Evolutionary conservation across 2,888 invertebrate genomes (phyloP), one percentile per base, ranked within the genome.

Genomic region (Tillus elongatus): DNA sequence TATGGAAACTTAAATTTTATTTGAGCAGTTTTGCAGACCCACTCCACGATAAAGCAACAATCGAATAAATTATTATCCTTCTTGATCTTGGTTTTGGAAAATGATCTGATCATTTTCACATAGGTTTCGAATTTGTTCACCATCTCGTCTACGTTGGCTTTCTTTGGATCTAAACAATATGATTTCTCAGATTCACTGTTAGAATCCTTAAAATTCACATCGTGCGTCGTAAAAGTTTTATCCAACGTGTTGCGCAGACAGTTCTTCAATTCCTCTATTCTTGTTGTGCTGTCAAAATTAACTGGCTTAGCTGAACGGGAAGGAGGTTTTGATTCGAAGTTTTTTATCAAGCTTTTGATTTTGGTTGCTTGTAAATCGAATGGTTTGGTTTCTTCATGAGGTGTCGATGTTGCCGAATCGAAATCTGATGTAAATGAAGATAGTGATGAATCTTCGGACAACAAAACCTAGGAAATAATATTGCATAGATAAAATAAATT

Each of bases 1-100:
- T 64, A 63, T 3, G 83, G 83, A 65, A 75, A 83, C 46, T 77
- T 77, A 46, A 72, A 76, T 56, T 82, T 82, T 37, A 83, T 75
- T 56, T 81, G 81, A 2, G 82, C 79, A 53, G 73, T 68, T 30
- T 75, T 75, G 0, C 70, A 72, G 49, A 80, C 77, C 43, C 79
- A 63, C 1, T 81, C 83, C 15, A 83, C 77, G 39, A 84, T 63
- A 8, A 84, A 52, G 44, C 82, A 77, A 24, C 79, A 72, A 52
- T 81, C 77, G 50, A 83, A 83, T 33, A 84, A 51, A 6, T 52
- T 52, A 24, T 56, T 54, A n/a, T 49, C 47, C 37, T 45, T 52
- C 47, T 54, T 54, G 46, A 57, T 49, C 42, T 72, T 73, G 2
- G 73, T 71, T 28, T 71, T 65, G 1, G 72, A 72, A 1, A 78